Evolutionary conservation across 2,797 vertebrate species (phyloP), one percentile per base, ranked within the genome.

Genomic region (Betta splendens): DNA sequence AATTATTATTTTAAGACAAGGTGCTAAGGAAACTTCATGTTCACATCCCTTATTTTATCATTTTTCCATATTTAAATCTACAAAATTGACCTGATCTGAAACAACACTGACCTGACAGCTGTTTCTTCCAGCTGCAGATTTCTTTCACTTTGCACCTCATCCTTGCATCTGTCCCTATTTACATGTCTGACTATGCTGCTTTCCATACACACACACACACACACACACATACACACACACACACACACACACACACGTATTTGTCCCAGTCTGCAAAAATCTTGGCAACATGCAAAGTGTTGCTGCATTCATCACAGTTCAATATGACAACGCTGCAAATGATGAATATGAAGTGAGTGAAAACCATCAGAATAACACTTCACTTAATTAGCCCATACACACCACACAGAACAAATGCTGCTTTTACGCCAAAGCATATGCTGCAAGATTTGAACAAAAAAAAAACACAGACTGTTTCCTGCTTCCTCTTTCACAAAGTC

Each of bases 291-390:
- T 43, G 60, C 56, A 73, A 91, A 81, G 90, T 92, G 92, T 93
- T 92, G 91, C 88, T 85, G 88, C 87, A 88, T 83, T 81, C 79
- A 83, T 89, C 90, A 90, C 91, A 91, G 89, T 91, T 90, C 84
- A 83, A 85, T 90, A 90, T 89, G 85, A 81, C 69, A 90, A 86
- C 83, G 72, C 75, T 85, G 85, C 85, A 86, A 86, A 86, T 64
- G 77, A 88, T 81, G 89, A 92, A 91, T 89, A 90, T 88, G 79
- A 92, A 89, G 87, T 89, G 84, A 88, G 83, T 80, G 85, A 83
- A 89, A 91, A 83, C 67, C 82, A 83, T 76, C 91, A 84, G 89
- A 90, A 89, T 88, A 92, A 89, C 91, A 91, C 89, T 86, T 90
- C 69, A 69, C 79, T 88, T 92, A 90, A 91, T 92, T 88, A 93